Conservation (phyloP, 2,113 vertebrate genomes). For the Brachyistius frenatus region DNA sequence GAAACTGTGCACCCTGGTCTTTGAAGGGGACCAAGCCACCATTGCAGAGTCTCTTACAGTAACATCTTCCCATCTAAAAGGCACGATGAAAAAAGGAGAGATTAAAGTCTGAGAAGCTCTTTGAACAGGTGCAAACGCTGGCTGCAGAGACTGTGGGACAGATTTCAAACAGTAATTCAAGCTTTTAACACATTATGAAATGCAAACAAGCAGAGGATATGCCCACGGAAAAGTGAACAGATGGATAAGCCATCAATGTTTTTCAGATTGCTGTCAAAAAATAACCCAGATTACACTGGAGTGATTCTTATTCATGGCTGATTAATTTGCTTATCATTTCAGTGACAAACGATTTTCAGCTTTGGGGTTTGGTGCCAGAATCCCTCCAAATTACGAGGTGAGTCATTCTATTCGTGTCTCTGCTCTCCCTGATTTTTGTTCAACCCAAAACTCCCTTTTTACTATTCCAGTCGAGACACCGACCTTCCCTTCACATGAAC, state of each 20-base stretch:
- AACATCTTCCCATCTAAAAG: constrained; percentile 34
- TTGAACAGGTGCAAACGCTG: constrained; percentile 60
- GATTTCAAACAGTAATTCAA: constrained; percentile 69
- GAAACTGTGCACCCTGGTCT: constrained; percentile 16
- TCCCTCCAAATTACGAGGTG: constrained; percentile 97
- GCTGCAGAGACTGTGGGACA: constrained; percentile 40
- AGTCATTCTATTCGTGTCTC: constrained; percentile 50
- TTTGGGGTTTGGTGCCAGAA: constrained; percentile 95
- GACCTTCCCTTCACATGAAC: constrained; percentile 28
- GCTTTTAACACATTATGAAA: constrained; percentile 71
- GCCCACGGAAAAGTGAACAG: constrained; percentile 56
- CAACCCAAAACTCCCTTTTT: background rate
- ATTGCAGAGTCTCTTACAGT: constrained; percentile 21
- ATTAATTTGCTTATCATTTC: constrained; percentile 68
- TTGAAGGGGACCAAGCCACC: constrained; percentile 1
- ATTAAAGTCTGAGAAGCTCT: constrained; percentile 45
- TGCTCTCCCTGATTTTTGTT: background rate
- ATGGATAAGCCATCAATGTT: constrained; percentile 59
- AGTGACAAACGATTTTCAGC: constrained; percentile 97
- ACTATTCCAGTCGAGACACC: constrained; percentile 8
- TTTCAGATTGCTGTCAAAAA: constrained; percentile 44
- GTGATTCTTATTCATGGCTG: constrained; percentile 11
- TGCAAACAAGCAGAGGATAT: constrained; percentile 60
- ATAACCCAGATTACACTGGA: constrained; percentile 9
- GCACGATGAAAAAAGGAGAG: constrained; percentile 27